Evolutionary conservation across 2,888 invertebrate species (phyloP), one percentile per base, ranked within the genome.

Genomic region (Ceratothoa steindachneri): DNA sequence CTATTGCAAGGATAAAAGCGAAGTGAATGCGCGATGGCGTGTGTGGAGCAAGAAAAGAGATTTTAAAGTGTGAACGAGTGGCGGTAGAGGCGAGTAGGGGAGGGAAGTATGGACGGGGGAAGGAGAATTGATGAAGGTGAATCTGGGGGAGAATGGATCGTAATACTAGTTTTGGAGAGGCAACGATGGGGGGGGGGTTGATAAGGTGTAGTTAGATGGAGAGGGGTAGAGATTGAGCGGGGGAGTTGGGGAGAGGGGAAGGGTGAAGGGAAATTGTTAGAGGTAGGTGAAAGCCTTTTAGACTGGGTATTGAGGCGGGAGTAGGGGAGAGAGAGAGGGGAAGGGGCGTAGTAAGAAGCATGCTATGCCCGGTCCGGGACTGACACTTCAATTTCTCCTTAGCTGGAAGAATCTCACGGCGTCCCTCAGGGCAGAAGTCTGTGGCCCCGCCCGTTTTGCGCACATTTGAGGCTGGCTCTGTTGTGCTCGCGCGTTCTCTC

Each of bases 371-470:
- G 60, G 24, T 24, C 60, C 22, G 12, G 60, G 60, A 24, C 60
- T 60, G 60, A 60, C 60, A 60, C 60, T 60, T 60, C 27, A 60
- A 60, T 60, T 24, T 60, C 60, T 60, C 60, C 60, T 60, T 60
- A 60, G 60, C 60, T 60, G 60, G 60, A 60, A 60, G 27, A 60
- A 60, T 60, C 60, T n/a, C 60, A 60, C 60, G 60, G 60, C 60
- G 27, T 60, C 60, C 60, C 60, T 60, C 22, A 60, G 60, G 60
- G 60, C 60, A 60, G 60, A n/a, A 15, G 60, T 24, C 60, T 60
- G n/a, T 24, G 60, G 60, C 60, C 60, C 60, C 60, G 60, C 60
- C 60, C 60, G 2, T 22, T 60, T 60, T 60, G 60, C 60, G 60
- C 60, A 24, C 60, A 60, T 60, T 60, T 60, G 19, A 60, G 2